Evolutionary conservation across 2,797 vertebrate species (phyloP).

Genomic region (Pantherophis vulpinus): DNA sequence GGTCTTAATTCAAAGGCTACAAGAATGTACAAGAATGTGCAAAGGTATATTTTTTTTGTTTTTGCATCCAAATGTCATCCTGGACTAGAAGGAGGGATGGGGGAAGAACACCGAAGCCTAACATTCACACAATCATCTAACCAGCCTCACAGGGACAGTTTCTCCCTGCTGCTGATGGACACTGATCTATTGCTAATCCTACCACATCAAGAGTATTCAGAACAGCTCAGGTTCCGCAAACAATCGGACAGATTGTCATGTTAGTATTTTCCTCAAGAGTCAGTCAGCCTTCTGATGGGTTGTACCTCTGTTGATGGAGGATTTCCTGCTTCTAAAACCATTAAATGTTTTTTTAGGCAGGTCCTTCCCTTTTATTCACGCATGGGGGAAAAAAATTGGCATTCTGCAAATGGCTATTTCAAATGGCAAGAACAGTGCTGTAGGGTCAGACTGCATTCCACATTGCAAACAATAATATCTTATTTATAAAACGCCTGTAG

Average conservation of each 20-base stretch:
- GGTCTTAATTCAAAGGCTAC: too few species aligned
- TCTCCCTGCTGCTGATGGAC: conserved; percentile 21
- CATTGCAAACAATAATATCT: too few species aligned
- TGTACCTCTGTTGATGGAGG: background rate
- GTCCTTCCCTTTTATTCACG: background rate
- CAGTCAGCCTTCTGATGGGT: background rate
- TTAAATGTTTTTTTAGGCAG: background rate
- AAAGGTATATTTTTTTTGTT: background rate
- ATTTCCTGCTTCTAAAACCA: background rate
- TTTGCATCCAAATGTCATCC: background rate
- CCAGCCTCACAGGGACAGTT: conserved; percentile 43
- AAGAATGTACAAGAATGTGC: background rate
- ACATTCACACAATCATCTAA: conserved; percentile 35
- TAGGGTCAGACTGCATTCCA: background rate
- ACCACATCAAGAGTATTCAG: background rate
- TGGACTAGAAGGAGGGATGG: background rate
- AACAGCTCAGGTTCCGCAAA: background rate
- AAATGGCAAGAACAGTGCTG: background rate
- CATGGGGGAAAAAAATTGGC: background rate
- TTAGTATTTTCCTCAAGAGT: background rate
- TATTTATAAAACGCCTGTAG: background rate
- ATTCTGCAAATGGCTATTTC: background rate
- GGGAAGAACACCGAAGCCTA: conserved; percentile 9
- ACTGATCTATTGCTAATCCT: conserved; percentile 21
- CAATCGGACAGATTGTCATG: background rate